Evolutionary conservation across 2,888 invertebrate species (phyloP), one percentile per base, ranked within the genome.

Genomic region (Hyposoter dolosus): DNA sequence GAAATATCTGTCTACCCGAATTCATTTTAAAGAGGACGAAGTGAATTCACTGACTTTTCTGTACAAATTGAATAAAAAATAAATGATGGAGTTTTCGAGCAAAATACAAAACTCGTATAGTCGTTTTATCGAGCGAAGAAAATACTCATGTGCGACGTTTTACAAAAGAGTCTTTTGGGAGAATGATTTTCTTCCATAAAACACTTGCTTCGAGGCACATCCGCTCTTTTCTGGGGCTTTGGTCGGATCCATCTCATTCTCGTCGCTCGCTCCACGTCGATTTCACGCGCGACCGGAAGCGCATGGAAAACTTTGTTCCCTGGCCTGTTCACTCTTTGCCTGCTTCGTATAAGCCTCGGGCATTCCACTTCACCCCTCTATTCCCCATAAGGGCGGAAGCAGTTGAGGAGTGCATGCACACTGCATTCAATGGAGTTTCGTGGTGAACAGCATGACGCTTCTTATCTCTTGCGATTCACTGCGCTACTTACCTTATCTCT

Each of bases 401-500:
- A 28, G 43, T 28, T n/a, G 19, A 19, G 23, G 19, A 19, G 23
- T 74, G 28, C 65, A 50, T 80, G 76, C 76, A 66, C 45, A 66
- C 45, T 66, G 50, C 40, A 76, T 81, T 81, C 81, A 77, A 76
- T 72, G 75, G 53, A 84, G 66, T 56, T 77, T 72, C 72, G 77
- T 63, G 72, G 77, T 47, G 77, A 84, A 77, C 65, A 77, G 79
- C 79, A 69, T 68, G 56, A 56, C 63, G 65, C 50, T 80, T 80
- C 81, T 84, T 81, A 84, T 84, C 81, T 81, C 40, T 71, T 53
- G 65, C 56, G 81, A 84, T 81, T 80, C 80, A 84, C 75, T 72
- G 81, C 65, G 23, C 76, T 56, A 43, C 50, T 50, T 77, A 15
- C 75, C n/a, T 12, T 77, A 71, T 28, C 43, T 71, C 19, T 23